Percentiles rank a stretch among this genome's conserved stretches.
These are phyloP conservation scores for Parnassius glacialis DNA, from an alignment of 2,888 invertebrate genomes.

Conservation along the genomic window DNA sequence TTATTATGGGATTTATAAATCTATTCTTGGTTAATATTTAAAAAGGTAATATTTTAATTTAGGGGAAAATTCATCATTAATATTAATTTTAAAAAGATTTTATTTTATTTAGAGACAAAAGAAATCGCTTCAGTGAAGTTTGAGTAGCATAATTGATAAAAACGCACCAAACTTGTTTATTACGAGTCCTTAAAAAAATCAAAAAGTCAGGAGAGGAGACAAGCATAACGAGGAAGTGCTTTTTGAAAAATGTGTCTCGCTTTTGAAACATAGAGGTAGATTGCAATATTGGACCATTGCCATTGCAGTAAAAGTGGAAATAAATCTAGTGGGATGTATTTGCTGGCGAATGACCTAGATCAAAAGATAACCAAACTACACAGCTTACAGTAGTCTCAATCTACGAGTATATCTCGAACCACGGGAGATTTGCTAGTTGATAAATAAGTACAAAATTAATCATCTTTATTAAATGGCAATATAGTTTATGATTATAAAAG, in stretches of 20 bases:
- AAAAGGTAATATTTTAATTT: too few species aligned
- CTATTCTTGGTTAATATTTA: too few species aligned
- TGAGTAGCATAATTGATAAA: too few species aligned
- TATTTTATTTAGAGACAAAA: too few species aligned
- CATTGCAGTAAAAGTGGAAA: slow-evolving; percentile 78
- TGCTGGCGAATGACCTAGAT: slow-evolving; percentile 66
- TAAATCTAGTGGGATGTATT: slow-evolving; percentile 71
- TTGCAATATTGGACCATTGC: slow-evolving; percentile 73
- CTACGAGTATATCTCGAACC: slow-evolving; percentile 38
- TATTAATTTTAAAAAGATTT: too few species aligned
- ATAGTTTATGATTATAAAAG: neutral
- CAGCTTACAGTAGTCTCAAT: slow-evolving; percentile 33
- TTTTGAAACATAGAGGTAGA: slow-evolving; percentile 65
- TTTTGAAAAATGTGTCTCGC: slow-evolving; percentile 67
- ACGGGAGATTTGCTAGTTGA: slow-evolving; percentile 33
- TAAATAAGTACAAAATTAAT: slow-evolving; percentile 27
- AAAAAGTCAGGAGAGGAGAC: slow-evolving; percentile 20
- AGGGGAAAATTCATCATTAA: too few species aligned
- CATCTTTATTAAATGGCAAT: neutral
- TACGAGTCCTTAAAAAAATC: slow-evolving; percentile 16
- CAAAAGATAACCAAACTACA: slow-evolving; percentile 53
- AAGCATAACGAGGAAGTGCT: slow-evolving; percentile 49
- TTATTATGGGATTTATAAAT: too few species aligned
- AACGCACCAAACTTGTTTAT: slow-evolving; percentile 21
- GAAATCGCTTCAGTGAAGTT: too few species aligned